Evolutionary conservation across 2,113 vertebrate species (phyloP), one percentile per base, ranked within the genome.

Genomic region (Riparia riparia): DNA sequence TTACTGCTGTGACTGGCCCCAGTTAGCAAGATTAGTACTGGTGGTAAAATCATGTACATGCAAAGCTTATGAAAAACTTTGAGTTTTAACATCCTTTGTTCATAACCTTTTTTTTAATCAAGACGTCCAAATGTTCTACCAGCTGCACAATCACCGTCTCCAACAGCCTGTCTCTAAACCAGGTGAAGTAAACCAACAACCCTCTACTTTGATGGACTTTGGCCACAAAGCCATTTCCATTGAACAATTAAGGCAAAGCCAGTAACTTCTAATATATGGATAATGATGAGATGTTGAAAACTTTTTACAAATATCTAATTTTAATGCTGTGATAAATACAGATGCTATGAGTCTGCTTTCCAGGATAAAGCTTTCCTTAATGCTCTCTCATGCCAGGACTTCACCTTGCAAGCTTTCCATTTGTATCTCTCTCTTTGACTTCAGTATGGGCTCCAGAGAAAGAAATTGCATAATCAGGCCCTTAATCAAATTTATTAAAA

Each of bases 401-500:
- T 80, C 51, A 17, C 24, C 64, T 54, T 87, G 49, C 42, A 56
- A 34, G 58, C 2, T 81, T 91, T 74, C 37, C n/a, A 50, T 94
- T 82, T 84, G 60, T 37, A 81, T 42, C n/a, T 71, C 25, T 93
- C 45, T 41, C 31, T 84, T 66, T 74, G 51, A 92, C 37, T 92
- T 71, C 51, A 72, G 49, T 45, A 56, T 94, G 19, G 14, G 37
- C 41, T 95, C 61, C 85, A 25, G 31, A 93, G 53, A 87, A 83
- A 49, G 29, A 10, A 91, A 93, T 45, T 68, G 51, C 65, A 61
- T 78, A 94, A 87, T 92, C 66, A 82, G 87, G 44, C n/a, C n/a
- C 45, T 93, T 94, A 54, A 96, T 89, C 42, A 92, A 76, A 87
- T 91, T 72, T 89, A 91, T 86, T 90, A 93, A 93, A 95, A 89